A percentile compares a stretch with the other conserved stretches of the same genome.
Conservation (phyloP, 1,140 invertebrate genomes). For the Streblospio benedicti region DNA sequence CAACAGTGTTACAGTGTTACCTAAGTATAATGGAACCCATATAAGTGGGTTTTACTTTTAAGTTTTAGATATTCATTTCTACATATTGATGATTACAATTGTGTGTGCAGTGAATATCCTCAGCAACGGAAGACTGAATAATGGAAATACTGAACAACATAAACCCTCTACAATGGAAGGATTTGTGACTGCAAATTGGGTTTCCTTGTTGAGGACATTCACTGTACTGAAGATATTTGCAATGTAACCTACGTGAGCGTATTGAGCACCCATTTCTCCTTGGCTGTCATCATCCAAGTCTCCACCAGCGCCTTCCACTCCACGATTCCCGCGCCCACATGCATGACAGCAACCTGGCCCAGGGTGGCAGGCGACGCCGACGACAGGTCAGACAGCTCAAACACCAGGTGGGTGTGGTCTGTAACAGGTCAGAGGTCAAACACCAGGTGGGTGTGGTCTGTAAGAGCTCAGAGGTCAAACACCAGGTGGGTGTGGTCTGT, state of each 20-base stretch:
- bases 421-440: conserved; percentile 6
- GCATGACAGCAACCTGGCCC: conserved; percentile 30
- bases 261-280: conserved; percentile 34
- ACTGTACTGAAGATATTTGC: no score
- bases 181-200: no score
- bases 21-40: not conserved
- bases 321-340: conserved; percentile 27
- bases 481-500: not conserved
- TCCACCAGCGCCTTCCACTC: conserved; percentile 37
- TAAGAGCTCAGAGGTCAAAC: not conserved
- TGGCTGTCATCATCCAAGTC: conserved; percentile 34
- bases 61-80: no score
- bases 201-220: no score
- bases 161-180: no score
- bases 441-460: not conserved
- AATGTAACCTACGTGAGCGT: conserved; percentile 29
- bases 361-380: conserved; percentile 35
- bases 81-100: no score
- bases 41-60: no score
- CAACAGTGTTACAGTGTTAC: not conserved
- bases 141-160: no score
- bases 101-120: no score
- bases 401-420: conserved; percentile 37
- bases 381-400: conserved; percentile 34
- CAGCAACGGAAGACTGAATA: no score